Conservation (phyloP, 2,113 vertebrate genomes). For the Hippotragus niger region DNA sequence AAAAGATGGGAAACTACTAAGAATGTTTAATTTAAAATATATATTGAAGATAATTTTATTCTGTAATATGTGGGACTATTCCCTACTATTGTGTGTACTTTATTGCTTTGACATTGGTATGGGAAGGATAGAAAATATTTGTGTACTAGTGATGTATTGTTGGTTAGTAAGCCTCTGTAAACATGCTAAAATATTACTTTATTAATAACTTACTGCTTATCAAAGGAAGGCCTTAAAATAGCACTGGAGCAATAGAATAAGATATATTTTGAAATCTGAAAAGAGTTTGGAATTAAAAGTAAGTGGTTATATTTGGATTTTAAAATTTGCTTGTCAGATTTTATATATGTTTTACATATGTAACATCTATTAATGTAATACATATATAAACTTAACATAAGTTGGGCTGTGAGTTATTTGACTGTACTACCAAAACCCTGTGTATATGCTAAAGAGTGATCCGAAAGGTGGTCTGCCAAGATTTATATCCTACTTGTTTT, state of each 20-base stretch:
- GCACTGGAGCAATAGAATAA: background rate
- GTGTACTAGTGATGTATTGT: background rate
- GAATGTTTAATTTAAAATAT: background rate
- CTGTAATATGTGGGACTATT: background rate
- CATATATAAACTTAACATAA: background rate
- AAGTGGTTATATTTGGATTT: conserved; percentile 16
- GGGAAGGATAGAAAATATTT: background rate
- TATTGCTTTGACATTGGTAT: background rate
- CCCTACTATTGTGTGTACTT: background rate
- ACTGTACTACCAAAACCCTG: background rate
- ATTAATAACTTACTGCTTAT: background rate
- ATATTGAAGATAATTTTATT: conserved; percentile 1
- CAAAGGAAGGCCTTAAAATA: conserved; percentile 36
- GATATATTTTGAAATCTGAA: conserved; percentile 18
- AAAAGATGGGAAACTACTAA: background rate
- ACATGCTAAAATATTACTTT: background rate
- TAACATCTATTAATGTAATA: background rate
- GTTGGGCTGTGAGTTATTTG: background rate
- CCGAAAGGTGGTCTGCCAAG: background rate
- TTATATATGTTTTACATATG: background rate
- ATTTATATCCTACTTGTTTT: background rate
- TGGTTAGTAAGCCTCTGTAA: background rate
- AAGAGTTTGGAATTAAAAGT: background rate
- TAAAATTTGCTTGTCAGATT: conserved; percentile 23
- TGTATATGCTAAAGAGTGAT: background rate